These are phyloP conservation scores for Pogonocherus hispidulus DNA, from an alignment of 2,888 invertebrate species.

Conservation along the genomic window DNA sequence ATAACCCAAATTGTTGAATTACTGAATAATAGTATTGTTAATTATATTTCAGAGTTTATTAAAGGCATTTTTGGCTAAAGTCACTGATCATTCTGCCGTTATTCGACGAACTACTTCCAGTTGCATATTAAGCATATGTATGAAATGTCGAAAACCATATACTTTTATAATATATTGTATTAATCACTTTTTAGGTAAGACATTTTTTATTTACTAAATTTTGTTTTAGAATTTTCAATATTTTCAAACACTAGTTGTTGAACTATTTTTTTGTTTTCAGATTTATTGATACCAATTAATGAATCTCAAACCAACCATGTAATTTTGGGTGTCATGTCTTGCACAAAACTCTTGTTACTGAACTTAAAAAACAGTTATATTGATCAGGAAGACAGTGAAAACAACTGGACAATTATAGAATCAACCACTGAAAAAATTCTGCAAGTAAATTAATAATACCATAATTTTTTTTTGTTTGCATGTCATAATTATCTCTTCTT, in stretches of 20 bases:
- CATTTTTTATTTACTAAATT: not conserved
- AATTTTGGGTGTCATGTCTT: slow-evolving; percentile 77
- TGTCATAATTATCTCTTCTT: slow-evolving; percentile 55
- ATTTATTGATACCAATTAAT: slow-evolving; percentile 62
- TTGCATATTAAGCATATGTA: slow-evolving; percentile 85
- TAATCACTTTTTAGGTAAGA: slow-evolving; percentile 73
- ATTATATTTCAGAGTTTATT: slow-evolving; percentile 73
- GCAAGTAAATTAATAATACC: slow-evolving; percentile 50
- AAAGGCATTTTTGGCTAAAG: slow-evolving; percentile 77
- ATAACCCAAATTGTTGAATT: too few species aligned
- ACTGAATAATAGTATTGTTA: not conserved
- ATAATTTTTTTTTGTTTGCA: not conserved
- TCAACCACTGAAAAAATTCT: slow-evolving; percentile 49
- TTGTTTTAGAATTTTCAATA: too few species aligned
- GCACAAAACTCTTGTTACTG: slow-evolving; percentile 76
- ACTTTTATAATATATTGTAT: slow-evolving; percentile 79
- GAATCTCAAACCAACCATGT: slow-evolving; percentile 68
- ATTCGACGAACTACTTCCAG: slow-evolving; percentile 86
- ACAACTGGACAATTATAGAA: slow-evolving; percentile 29
- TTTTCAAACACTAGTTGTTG: not conserved
- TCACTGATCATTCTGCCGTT: slow-evolving; percentile 77
- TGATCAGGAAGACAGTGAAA: slow-evolving; percentile 52
- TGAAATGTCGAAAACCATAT: slow-evolving; percentile 80
- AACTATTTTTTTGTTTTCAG: slow-evolving; percentile 48
- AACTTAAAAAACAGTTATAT: slow-evolving; percentile 64